phyloP scores from a whole-genome alignment of 2,888 invertebrate genomes.

The Antheraea yamamai region DNA sequence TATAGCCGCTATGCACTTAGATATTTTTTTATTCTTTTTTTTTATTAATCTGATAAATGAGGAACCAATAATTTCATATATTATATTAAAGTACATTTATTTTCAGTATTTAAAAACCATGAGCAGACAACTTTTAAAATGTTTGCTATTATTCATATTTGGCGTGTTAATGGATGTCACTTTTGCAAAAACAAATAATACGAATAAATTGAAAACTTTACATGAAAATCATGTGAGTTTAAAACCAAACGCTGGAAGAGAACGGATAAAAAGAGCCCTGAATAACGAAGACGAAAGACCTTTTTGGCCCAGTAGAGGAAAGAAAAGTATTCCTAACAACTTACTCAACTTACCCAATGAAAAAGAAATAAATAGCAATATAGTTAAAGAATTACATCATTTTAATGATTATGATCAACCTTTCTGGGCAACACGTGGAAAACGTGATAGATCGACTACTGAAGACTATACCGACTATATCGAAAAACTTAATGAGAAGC shows the following conservation, averaged over 20 bases:
- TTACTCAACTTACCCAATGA: slow-evolving; percentile 25
- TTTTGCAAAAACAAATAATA: slow-evolving; percentile 53
- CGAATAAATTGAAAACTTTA: slow-evolving; percentile 42
- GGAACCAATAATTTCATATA: background rate
- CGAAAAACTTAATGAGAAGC: background rate
- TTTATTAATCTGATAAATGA: background rate
- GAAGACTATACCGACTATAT: slow-evolving; percentile 41
- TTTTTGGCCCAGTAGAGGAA: slow-evolving; percentile 56
- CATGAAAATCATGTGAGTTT: slow-evolving; percentile 41
- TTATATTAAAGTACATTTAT: slow-evolving; percentile 25
- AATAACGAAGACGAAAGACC: slow-evolving; percentile 49
- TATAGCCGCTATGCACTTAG: too few relatives aligned
- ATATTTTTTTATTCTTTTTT: too few relatives aligned
- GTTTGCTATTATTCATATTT: slow-evolving; percentile 46
- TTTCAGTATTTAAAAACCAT: slow-evolving; percentile 59
- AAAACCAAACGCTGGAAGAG: slow-evolving; percentile 45
- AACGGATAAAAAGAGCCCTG: slow-evolving; percentile 59
- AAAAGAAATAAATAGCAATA: slow-evolving; percentile 2
- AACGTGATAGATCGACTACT: slow-evolving; percentile 51
- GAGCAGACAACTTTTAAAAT: slow-evolving; percentile 51
- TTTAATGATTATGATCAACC: slow-evolving; percentile 35
- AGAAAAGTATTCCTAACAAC: slow-evolving; percentile 42
- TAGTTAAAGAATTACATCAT: background rate
- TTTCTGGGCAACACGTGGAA: slow-evolving; percentile 70
- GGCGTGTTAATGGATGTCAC: slow-evolving; percentile 55